Conservation (phyloP, 2,797 vertebrate species). For the Australoheros facetus region DNA sequence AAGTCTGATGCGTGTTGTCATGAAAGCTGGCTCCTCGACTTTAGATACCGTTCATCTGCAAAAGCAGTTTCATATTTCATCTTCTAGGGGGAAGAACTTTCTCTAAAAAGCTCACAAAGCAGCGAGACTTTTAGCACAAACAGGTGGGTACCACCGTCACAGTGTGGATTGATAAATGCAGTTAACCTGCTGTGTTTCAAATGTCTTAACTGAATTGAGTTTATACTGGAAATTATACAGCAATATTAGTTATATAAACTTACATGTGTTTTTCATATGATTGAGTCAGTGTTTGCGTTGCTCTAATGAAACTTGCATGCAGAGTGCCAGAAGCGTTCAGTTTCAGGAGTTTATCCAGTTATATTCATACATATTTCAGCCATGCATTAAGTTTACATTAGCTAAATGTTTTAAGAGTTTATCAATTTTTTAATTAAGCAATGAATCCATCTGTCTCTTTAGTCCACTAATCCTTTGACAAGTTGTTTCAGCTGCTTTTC, state of each 20-base stretch:
- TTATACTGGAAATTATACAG: background rate
- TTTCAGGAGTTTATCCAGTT: background rate
- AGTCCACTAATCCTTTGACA: background rate
- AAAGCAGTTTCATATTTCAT: conserved; percentile 40
- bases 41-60: conserved; percentile 56
- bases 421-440: background rate
- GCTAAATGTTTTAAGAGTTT: background rate
- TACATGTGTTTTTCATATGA: background rate
- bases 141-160: background rate
- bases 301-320: background rate
- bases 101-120: conserved; percentile 23
- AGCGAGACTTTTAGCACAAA: background rate
- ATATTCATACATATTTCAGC: background rate
- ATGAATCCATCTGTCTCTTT: background rate
- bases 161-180: background rate
- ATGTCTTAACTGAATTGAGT: background rate
- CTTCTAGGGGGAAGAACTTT: background rate
- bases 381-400: background rate
- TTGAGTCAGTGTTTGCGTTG: background rate
- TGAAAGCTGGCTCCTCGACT: conserved; percentile 59
- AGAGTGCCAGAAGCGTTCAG: background rate
- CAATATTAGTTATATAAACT: background rate
- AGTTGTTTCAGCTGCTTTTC: background rate
- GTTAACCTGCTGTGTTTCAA: background rate
- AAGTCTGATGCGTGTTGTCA: conserved; percentile 66